Base-by-base conservation (phyloP, 2,797 vertebrate genomes). In the Cheracebus regulus region DNA sequence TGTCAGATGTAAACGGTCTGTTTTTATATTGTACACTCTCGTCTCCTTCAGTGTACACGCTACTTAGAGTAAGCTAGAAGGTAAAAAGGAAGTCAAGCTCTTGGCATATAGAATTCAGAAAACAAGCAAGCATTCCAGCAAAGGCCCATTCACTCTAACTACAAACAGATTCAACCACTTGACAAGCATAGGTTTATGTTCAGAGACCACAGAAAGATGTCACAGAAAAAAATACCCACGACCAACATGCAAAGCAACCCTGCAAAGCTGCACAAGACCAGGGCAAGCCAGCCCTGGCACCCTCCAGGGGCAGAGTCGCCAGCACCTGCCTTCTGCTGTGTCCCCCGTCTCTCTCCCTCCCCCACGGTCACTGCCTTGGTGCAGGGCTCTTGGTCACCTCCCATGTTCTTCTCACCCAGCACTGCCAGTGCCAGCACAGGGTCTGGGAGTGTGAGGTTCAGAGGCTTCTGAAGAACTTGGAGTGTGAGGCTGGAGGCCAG, bases 301-400 rank as follows among this genome's bases (percentile, higher is more conserved):
- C 5, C 70, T 20, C 14, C 64, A n/a, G 9, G 57, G 87, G 24
- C 24, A 24, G 50, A 22, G 41, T 26, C 28, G 14, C 44, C 2
- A 36, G n/a, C 0, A 0, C 12, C 50, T 20, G 3, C 4, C 33
- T 7, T 33, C 80, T 15, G 14, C 28, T 22, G 5, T 3, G 14
- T 28, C 1, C 14, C 44, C 61, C 4, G 1, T 4, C 22, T 1
- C 19, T 22, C 12, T 4, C 57, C 7, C n/a, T 46, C 15, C 20
- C 30, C 36, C 4, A 1, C 1, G 0, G 1, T 4, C 10, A 10
- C 28, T 3, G 64, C 7, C 52, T 17, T 20, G 9, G 2, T n/a
- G 2, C 13, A 55, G 72, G 33, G 22, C 24, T 76, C 24, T 15
- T 13, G 1, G 73, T 52, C 1, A 13, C 9, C 46, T 14, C 57